Evolutionary conservation across 2,888 invertebrate genomes (phyloP).

Genomic region (Drosophila atripex): DNA sequence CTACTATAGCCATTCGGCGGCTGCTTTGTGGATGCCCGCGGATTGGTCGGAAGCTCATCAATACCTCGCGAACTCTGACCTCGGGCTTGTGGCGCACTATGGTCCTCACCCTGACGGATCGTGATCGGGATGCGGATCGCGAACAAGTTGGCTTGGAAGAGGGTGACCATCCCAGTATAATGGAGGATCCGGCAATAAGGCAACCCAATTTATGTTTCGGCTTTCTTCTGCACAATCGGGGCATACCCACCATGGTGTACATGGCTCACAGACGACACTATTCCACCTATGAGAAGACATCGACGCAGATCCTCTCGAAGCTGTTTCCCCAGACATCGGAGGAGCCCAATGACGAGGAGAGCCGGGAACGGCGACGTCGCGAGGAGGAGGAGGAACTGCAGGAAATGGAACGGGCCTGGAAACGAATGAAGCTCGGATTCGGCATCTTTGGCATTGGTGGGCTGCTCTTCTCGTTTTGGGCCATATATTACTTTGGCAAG

Average conservation of each 20-base stretch:
- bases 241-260: conserved; percentile 11
- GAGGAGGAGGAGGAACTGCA: conserved; percentile 86
- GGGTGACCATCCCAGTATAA: neutral
- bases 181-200: neutral
- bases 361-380: conserved; percentile 71
- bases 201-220: neutral
- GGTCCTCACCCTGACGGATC: conserved; percentile 16
- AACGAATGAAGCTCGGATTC: conserved; percentile 88
- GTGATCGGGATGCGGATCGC: neutral
- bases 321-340: conserved; percentile 86
- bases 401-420: conserved; percentile 89
- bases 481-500: conserved; percentile 89
- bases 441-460: conserved; percentile 87
- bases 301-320: conserved; percentile 84
- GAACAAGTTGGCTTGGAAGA: neutral
- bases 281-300: conserved; percentile 55
- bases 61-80: conserved; percentile 44
- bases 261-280: conserved; percentile 52
- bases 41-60: conserved; percentile 40
- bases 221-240: neutral
- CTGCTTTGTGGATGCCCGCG: conserved; percentile 35
- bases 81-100: conserved; percentile 44
- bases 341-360: conserved; percentile 83
- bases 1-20: conserved; percentile 39
- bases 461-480: conserved; percentile 86